Evolutionary conservation across 2,888 invertebrate genomes (phyloP).

Genomic region (Metellina segmentata): DNA sequence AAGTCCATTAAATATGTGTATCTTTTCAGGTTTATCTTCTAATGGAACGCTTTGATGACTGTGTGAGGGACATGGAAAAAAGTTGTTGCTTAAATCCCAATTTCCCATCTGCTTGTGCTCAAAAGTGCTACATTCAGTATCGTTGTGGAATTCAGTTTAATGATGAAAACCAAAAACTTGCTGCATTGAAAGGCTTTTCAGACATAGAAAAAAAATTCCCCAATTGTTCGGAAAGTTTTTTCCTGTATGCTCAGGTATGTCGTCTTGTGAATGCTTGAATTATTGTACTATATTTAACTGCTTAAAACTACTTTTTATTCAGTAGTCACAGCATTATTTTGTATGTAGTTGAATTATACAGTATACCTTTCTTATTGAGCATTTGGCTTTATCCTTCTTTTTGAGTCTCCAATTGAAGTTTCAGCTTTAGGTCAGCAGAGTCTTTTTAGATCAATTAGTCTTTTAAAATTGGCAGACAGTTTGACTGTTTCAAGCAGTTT

Average conservation of each 20-base stretch:
- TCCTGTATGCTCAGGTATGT: slow-evolving; percentile 91
- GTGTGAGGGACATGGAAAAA: slow-evolving; percentile 90
- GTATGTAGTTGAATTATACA: too few relatives aligned
- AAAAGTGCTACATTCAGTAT: slow-evolving; percentile 89
- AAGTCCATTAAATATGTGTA: too few relatives aligned
- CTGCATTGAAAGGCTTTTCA: slow-evolving; percentile 88
- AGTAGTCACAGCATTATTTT: too few relatives aligned
- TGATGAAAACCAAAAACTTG: slow-evolving; percentile 80
- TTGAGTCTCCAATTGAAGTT: too few relatives aligned
- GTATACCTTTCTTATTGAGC: too few relatives aligned
- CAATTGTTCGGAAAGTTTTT: slow-evolving; percentile 91
- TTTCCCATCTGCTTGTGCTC: slow-evolving; percentile 92
- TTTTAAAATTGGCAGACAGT: too few relatives aligned
- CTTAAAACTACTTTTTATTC: too few relatives aligned
- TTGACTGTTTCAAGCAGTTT: too few relatives aligned
- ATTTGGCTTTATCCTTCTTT: too few relatives aligned
- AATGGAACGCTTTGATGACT: slow-evolving; percentile 90
- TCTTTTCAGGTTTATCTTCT: slow-evolving; percentile 88
- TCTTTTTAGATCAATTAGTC: too few relatives aligned
- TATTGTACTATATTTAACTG: background rate
- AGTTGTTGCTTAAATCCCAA: slow-evolving; percentile 91
- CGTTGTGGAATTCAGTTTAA: slow-evolving; percentile 73
- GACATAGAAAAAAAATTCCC: slow-evolving; percentile 90
- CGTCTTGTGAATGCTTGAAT: background rate
- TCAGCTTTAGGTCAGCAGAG: too few relatives aligned